Evolutionary conservation across 2,797 vertebrate species (phyloP), one percentile per base, ranked within the genome.

Genomic region (Galagoides demidoff): DNA sequence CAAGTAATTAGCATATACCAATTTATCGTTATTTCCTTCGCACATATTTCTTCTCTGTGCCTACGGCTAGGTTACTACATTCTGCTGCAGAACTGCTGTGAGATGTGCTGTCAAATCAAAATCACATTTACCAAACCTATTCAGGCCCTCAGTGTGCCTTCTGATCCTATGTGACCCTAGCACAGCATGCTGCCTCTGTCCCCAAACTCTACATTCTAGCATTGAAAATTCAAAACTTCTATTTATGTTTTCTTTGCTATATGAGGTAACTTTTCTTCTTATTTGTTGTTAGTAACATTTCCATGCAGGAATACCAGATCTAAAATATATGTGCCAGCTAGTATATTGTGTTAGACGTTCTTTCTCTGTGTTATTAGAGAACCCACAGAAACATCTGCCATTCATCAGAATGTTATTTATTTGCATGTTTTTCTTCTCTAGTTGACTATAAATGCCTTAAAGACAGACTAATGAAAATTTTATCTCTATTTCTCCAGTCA

Each of bases 221-320:
- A 63, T 63, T 59, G 86, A 14, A 86, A 83, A 86, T 84, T 8
- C 27, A 16, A 37, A 16, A 55, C 25, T 39, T 89, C 34, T 93
- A 23, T 2, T 43, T 37, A 90, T 19, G 1, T 76, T 4, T 55
- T 12, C 29, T 74, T 70, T 39, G 22, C 29, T 77, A 13, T 4
- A 83, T 66, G 19, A 68, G 76, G 76, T 83, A 68, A 23, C 37
- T 85, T 93, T 85, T 78, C 7, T 66, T 92, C 85, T n/a, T 68
- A 45, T 73, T 82, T 87, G 57, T 74, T 76, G 45, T 70, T 49
- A 81, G 16, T 88, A 13, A 81, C 70, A 29, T 76, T 43, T 20
- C 2, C 55, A 34, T n/a, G 63, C 20, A 43, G 2, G 3, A 11
- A 9, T 57, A 61, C 82, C 73, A 73, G 2, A 12, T 49, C 12